These are phyloP conservation scores for Columba livia DNA, from an alignment of 2,113 vertebrate genomes.

Conservation along the genomic window DNA sequence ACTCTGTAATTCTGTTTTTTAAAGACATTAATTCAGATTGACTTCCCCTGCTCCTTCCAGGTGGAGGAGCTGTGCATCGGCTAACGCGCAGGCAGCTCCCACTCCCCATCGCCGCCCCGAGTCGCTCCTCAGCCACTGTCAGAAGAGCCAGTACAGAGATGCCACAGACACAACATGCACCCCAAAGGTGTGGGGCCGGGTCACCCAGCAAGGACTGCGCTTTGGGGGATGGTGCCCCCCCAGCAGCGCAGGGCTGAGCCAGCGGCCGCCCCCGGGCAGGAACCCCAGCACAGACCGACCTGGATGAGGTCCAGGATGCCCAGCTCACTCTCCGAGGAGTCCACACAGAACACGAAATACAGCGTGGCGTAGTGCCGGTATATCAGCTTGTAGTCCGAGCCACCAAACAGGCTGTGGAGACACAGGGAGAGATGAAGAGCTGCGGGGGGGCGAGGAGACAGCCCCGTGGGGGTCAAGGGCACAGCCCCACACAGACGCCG, in stretches of 20 bases:
- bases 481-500: neutral
- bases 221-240: accelerated
- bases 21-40: accelerated
- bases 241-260: neutral
- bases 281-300: slow-evolving; percentile 66
- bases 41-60: neutral
- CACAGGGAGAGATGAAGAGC: neutral
- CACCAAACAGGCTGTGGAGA: slow-evolving; percentile 86
- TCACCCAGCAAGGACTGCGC: accelerated
- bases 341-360: slow-evolving; percentile 94
- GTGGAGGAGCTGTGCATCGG: accelerated
- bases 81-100: accelerated
- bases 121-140: neutral
- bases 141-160: neutral
- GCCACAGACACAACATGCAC: neutral
- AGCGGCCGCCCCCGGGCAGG: accelerated
- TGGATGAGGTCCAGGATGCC: slow-evolving; percentile 95
- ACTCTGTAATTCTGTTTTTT: accelerated
- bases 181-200: accelerated
- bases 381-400: slow-evolving; percentile 92
- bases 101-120: accelerated
- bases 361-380: slow-evolving; percentile 91
- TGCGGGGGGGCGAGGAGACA: accelerated
- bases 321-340: slow-evolving; percentile 92
- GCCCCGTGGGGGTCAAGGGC: too few relatives aligned